A percentile compares a stretch with the other conserved stretches of the same genome.
phyloP scores from a whole-genome alignment of 2,797 vertebrate species.

The Rhodeus uyekii region DNA sequence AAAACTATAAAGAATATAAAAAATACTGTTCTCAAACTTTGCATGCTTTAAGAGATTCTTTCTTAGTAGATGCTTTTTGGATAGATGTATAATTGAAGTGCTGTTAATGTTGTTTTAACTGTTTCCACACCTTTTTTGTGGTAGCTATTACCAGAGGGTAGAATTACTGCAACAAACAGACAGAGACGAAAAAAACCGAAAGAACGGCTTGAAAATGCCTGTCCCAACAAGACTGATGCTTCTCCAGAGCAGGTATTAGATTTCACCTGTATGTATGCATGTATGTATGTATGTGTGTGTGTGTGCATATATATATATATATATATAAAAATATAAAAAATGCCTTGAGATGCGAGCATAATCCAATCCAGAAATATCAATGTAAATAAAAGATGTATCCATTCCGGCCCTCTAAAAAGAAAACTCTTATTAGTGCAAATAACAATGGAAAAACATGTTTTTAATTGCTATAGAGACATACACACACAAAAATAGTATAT shows the following conservation, averaged over 20 bases:
- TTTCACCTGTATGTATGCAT: no score
- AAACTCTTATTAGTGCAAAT: no score
- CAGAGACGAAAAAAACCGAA: constrained; percentile 75
- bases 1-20: neutral
- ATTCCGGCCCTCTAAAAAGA: no score
- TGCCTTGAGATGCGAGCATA: no score
- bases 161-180: constrained; percentile 72
- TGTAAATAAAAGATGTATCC: no score
- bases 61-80: neutral
- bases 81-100: neutral
- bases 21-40: neutral
- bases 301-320: no score
- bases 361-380: no score
- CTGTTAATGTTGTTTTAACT: neutral
- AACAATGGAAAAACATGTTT: no score
- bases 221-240: constrained; percentile 59
- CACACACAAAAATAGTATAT: no score
- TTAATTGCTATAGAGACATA: no score
- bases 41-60: neutral
- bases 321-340: no score
- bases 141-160: constrained; percentile 72
- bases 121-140: constrained; percentile 1
- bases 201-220: constrained; percentile 56
- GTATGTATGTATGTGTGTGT: no score
- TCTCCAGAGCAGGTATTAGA: constrained; percentile 70